Evolutionary conservation across 2,888 invertebrate species (phyloP).

Genomic region (Bugula neritina): DNA sequence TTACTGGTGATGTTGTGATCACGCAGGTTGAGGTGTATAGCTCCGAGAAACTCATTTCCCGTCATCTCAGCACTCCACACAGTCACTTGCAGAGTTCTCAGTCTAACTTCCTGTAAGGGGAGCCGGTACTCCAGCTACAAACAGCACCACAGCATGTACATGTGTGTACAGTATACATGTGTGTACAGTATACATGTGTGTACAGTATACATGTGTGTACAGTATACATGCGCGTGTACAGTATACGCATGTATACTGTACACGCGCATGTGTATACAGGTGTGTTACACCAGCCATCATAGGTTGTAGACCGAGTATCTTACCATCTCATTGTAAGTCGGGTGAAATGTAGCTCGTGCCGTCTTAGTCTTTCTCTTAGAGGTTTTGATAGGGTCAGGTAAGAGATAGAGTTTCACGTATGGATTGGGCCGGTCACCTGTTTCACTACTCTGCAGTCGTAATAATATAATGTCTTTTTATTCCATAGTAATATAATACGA

Average conservation of each 20-base stretch:
- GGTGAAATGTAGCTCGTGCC: slow-evolving; percentile 82
- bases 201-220: not conserved
- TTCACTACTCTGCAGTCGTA: slow-evolving; percentile 28
- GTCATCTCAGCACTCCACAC: slow-evolving; percentile 90
- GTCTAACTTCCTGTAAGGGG: slow-evolving; percentile 70
- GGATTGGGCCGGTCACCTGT: slow-evolving; percentile 51
- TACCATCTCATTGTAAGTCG: slow-evolving; percentile 97
- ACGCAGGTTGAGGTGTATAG: slow-evolving; percentile 73
- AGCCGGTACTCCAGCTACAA: slow-evolving; percentile 78
- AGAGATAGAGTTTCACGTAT: slow-evolving; percentile 66
- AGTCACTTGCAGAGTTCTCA: slow-evolving; percentile 77
- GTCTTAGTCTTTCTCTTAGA: slow-evolving; percentile 95
- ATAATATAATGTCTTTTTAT: not conserved
- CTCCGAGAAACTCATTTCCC: slow-evolving; percentile 89
- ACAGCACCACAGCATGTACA: slow-evolving; percentile 29
- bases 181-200: not conserved
- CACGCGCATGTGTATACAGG: not conserved
- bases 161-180: not conserved
- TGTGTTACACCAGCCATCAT: too few species aligned
- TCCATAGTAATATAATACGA: not conserved
- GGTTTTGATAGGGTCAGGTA: slow-evolving; percentile 82
- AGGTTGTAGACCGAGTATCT: too few species aligned
- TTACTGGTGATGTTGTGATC: slow-evolving; percentile 67
- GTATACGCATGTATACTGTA: not conserved
- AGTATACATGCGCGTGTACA: not conserved